Conservation (phyloP, 2,888 invertebrate genomes). For the Oscheius sp. region DNA sequence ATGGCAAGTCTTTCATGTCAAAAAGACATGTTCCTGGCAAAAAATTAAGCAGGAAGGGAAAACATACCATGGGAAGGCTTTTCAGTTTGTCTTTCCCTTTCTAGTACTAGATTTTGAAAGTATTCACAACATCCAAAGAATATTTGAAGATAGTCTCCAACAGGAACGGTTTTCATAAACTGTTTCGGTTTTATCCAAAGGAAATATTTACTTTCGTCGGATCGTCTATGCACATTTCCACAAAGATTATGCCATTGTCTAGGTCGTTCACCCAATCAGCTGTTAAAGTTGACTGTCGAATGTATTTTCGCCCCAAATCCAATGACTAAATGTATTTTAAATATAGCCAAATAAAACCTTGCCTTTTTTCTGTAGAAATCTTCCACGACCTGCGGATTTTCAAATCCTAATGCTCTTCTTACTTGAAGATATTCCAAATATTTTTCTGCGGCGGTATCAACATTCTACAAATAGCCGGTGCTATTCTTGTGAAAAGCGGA, state of each 20-base stretch:
- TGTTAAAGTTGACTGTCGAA: constrained; percentile 34
- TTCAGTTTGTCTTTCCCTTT: constrained; percentile 31
- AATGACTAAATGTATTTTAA: constrained; percentile 10
- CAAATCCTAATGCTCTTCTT: constrained; percentile 15
- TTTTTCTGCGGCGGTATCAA: constrained; percentile 5
- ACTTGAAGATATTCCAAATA: constrained; percentile 21
- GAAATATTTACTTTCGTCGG: constrained; percentile 24
- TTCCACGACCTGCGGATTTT: background rate
- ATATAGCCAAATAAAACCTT: background rate
- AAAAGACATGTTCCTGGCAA: constrained; percentile 33
- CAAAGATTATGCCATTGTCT: constrained; percentile 38
- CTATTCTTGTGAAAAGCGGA: background rate
- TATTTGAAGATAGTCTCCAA: constrained; percentile 32
- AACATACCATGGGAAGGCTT: constrained; percentile 30
- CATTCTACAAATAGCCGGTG: background rate
- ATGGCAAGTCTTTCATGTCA: constrained; percentile 27
- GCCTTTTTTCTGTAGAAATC: constrained; percentile 5
- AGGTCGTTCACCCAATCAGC: constrained; percentile 32
- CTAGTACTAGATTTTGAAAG: constrained; percentile 37
- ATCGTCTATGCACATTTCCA: constrained; percentile 37
- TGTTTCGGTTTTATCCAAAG: too few species aligned
- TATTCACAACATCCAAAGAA: constrained; percentile 40
- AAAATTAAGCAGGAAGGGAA: background rate
- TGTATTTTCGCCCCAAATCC: constrained; percentile 22
- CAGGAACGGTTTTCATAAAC: constrained; percentile 39